A percentile compares a stretch with the other conserved stretches of the same genome.
Conservation (phyloP, 2,113 vertebrate species). For the Corydoras sp. region DNA sequence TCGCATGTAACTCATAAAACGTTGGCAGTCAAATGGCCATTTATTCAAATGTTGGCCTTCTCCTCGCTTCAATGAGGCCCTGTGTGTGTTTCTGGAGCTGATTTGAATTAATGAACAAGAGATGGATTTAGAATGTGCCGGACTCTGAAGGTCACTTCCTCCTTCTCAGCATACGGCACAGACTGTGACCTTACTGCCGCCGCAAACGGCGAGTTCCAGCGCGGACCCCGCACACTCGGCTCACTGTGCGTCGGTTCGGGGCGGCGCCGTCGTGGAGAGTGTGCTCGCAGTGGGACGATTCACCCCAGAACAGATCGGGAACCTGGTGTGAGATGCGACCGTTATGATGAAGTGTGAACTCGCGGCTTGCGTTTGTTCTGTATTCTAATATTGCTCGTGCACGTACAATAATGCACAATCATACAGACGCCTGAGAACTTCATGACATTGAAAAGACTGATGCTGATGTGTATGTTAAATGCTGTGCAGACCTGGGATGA, state of each 20-base stretch:
- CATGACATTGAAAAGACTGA: too few relatives aligned
- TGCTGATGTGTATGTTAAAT: too few relatives aligned
- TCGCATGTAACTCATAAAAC: constrained; percentile 10
- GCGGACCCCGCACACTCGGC: neutral
- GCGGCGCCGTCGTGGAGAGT: neutral
- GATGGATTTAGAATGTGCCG: constrained; percentile 35
- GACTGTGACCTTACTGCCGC: constrained; percentile 3
- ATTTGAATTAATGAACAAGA: constrained; percentile 47
- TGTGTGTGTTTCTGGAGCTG: constrained; percentile 25
- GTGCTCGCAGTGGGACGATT: neutral
- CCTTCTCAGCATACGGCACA: constrained; percentile 17
- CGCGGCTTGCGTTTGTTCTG: too few relatives aligned
- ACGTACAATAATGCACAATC: too few relatives aligned
- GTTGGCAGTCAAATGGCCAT: constrained; percentile 25
- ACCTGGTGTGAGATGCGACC: too few relatives aligned
- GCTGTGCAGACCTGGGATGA: too few relatives aligned
- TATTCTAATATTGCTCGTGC: too few relatives aligned
- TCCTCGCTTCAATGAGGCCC: constrained; percentile 8
- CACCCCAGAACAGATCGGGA: too few relatives aligned
- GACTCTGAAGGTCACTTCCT: constrained; percentile 43
- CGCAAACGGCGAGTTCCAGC: constrained; percentile 5
- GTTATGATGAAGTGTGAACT: too few relatives aligned
- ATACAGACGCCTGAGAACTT: too few relatives aligned
- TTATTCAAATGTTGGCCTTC: constrained; percentile 40
- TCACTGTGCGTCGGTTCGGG: neutral